Evolutionary conservation across 1,140 invertebrate species (phyloP), one percentile per base, ranked within the genome.

Genomic region (Phthorimaea operculella): DNA sequence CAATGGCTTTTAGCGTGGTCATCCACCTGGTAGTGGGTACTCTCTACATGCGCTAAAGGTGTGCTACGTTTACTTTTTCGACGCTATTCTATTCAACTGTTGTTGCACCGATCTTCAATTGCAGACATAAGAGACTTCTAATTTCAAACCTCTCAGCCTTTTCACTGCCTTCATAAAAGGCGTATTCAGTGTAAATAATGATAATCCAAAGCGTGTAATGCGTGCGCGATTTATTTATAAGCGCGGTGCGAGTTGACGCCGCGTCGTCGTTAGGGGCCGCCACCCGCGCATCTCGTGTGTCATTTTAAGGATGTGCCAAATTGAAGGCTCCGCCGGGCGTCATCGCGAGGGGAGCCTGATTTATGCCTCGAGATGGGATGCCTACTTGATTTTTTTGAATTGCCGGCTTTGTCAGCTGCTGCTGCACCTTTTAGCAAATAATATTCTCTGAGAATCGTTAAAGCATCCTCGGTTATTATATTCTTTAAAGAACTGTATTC

Each of bases 301-400:
- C 81, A 84, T 84, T 84, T 84, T 84, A 84, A 84, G 81, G 81
- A 84, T 83, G 81, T 83, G 75, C 75, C 76, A 83, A 84, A 84
- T 84, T 83, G 81, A 83, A 84, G 81, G 76, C 74, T 84, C 78
- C 78, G 72, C 58, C 68, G 70, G 73, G 74, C 76, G 77, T 75
- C 73, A 82, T 76, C 69, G 70, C 66, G 68, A 73, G 78, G 76
- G 80, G 80, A 74, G 75, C 47, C 79, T 84, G 81, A 84, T 84
- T 82, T 84, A 84, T 84, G 74, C 74, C 60, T 57, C 60, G 61
- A 60, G 68, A n/a, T n/a, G n/a, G n/a, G n/a, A n/a, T n/a, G n/a
- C n/a, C n/a, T n/a, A n/a, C n/a, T n/a, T n/a, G n/a, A 28, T 28
- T 28, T 28, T 28, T 28, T 28, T 28, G 21, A 28, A 28, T 28